Evolutionary conservation across 1,140 invertebrate genomes (phyloP).

Genomic region (Homalodisca vitripennis): DNA sequence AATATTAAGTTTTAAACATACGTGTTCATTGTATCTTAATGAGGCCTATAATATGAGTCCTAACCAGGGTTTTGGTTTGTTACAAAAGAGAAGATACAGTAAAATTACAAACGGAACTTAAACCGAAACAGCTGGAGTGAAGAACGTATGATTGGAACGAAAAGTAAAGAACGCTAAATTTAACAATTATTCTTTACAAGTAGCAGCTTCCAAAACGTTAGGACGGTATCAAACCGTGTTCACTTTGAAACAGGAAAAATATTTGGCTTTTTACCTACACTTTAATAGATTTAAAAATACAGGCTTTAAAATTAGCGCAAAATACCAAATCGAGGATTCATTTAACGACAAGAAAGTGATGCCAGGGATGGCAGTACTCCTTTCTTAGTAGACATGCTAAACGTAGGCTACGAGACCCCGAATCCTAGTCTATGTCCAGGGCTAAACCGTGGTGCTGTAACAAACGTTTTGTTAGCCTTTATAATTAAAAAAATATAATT

Average conservation of each 20-base stretch:
- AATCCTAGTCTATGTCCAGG: constrained; percentile 26
- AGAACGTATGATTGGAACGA: constrained; percentile 51
- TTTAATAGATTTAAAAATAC: constrained; percentile 29
- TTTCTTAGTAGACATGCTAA: constrained; percentile 28
- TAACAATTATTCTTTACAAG: constrained; percentile 14
- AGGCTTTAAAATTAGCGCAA: constrained; percentile 40
- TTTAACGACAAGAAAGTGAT: constrained; percentile 35
- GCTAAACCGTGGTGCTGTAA: constrained; percentile 28
- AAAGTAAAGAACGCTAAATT: constrained; percentile 35
- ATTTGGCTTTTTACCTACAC: constrained; percentile 37
- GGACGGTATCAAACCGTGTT: constrained; percentile 34
- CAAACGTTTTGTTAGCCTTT: constrained; percentile 30
- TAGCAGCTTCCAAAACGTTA: constrained; percentile 20
- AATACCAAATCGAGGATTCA: constrained; percentile 35
- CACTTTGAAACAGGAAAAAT: constrained; percentile 31
- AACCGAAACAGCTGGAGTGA: constrained; percentile 52
- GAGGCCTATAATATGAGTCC: constrained; percentile 14
- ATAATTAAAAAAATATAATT: constrained; percentile 27
- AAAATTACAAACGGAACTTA: constrained; percentile 51
- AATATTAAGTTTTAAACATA: too few relatives aligned
- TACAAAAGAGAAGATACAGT: constrained; percentile 6
- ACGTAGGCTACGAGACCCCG: constrained; percentile 23
- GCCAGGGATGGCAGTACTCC: constrained; percentile 24
- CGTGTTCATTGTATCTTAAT: too few relatives aligned
- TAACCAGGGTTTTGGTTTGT: constrained; percentile 7